phyloP scores from a whole-genome alignment of 2,888 invertebrate species.

The Brachyptera risi region DNA sequence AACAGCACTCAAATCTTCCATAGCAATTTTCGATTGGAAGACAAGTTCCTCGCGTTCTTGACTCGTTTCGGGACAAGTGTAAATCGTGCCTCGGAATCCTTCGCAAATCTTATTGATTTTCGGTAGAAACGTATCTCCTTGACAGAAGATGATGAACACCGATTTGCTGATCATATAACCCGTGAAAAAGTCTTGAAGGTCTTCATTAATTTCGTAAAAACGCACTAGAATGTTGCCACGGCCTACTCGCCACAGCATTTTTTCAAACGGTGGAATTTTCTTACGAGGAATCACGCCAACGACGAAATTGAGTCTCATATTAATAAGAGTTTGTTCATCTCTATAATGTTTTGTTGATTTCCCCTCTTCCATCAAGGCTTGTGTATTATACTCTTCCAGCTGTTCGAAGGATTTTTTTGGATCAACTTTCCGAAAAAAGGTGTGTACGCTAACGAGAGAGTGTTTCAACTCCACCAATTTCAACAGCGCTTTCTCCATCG shows the following conservation, averaged over 20 bases:
- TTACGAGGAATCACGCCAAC: constrained; percentile 95
- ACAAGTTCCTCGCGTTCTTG: constrained; percentile 96
- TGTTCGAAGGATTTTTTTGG: neutral
- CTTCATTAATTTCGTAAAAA: constrained; percentile 91
- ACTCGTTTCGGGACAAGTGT: constrained; percentile 97
- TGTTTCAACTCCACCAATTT: neutral
- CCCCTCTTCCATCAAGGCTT: neutral
- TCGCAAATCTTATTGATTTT: constrained; percentile 98
- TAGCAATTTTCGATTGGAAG: constrained; percentile 96
- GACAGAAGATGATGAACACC: constrained; percentile 94
- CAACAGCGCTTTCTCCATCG: neutral
- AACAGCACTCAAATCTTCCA: constrained; percentile 87
- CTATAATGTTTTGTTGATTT: neutral
- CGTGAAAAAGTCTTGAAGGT: constrained; percentile 87
- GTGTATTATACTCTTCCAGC: neutral
- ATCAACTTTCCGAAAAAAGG: neutral
- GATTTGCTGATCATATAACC: constrained; percentile 94
- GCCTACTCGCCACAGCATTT: constrained; percentile 97
- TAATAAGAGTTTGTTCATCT: neutral
- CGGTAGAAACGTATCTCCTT: constrained; percentile 96
- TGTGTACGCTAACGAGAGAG: neutral
- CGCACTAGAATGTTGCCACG: constrained; percentile 94
- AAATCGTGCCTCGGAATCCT: constrained; percentile 95
- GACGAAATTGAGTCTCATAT: constrained; percentile 59
- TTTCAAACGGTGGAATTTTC: constrained; percentile 91